Evolutionary conservation across 2,113 vertebrate species (phyloP).

Genomic region (Lethenteron camtschaticum): DNA sequence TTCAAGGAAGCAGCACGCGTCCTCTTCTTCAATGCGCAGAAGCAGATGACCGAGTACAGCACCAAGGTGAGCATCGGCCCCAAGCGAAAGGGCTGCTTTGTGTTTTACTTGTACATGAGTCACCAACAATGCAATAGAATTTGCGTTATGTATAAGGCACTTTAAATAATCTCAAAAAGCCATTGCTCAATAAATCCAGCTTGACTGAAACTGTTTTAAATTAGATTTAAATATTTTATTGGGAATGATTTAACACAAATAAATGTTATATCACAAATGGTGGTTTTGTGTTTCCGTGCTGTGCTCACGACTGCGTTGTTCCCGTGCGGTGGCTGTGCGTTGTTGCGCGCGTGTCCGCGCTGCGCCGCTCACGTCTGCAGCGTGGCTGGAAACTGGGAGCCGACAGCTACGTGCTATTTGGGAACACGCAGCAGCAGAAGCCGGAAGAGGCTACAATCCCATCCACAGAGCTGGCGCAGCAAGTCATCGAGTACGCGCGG

Average conservation of each 20-base stretch:
- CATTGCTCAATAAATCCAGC: no score
- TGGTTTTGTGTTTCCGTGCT: background rate
- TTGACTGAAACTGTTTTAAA: no score
- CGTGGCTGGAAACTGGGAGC: slow-evolving; percentile 52
- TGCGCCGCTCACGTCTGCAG: slow-evolving; percentile 18
- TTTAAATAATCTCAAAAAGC: no score
- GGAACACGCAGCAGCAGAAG: slow-evolving; percentile 56
- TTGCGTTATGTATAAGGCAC: no score
- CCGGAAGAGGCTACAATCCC: slow-evolving; percentile 64
- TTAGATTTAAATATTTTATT: background rate
- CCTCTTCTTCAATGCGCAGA: slow-evolving; percentile 59
- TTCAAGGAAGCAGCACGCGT: slow-evolving; percentile 55
- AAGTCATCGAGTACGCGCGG: slow-evolving; percentile 72
- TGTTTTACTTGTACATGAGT: background rate
- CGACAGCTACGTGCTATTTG: slow-evolving; percentile 55
- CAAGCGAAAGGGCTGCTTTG: background rate
- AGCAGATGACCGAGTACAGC: slow-evolving; percentile 77
- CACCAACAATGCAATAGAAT: no score
- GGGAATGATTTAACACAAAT: no score
- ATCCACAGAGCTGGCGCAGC: slow-evolving; percentile 56
- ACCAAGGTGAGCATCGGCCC: slow-evolving; percentile 37
- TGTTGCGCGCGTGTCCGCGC: no score
- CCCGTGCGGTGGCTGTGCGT: background rate
- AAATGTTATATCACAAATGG: background rate
- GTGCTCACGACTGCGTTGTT: background rate